Conservation (phyloP, 2,888 invertebrate genomes). For the Torymus auratus region DNA sequence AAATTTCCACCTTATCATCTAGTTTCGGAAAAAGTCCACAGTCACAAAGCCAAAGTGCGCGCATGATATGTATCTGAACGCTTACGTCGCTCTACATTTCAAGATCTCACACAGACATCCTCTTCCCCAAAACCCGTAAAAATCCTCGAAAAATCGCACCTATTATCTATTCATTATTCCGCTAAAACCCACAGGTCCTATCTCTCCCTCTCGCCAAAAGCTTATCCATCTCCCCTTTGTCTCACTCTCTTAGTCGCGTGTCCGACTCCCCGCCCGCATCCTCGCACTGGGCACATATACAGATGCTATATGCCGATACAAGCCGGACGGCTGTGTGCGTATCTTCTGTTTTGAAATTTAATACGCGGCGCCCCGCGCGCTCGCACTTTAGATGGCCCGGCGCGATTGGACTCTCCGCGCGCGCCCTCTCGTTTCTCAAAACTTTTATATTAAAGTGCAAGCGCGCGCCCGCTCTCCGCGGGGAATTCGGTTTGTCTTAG, state of each 20-base stretch:
- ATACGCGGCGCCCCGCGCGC: slow-evolving; percentile 31
- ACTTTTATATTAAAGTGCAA: neutral
- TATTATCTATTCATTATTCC: no score
- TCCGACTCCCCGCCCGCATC: neutral
- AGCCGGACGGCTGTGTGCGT: neutral
- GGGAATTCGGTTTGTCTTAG: neutral
- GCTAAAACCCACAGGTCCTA: no score
- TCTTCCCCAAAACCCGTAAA: no score
- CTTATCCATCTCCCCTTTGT: slow-evolving; percentile 21
- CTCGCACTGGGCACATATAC: no score
- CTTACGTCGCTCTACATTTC: no score
- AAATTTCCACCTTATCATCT: no score
- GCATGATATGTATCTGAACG: no score
- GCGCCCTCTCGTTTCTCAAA: slow-evolving; percentile 7
- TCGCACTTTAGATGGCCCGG: slow-evolving; percentile 37
- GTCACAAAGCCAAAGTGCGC: no score
- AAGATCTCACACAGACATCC: no score
- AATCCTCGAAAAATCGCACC: no score
- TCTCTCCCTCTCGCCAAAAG: neutral
- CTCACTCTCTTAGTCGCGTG: slow-evolving; percentile 23
- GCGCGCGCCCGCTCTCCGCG: neutral
- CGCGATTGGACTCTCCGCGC: neutral
- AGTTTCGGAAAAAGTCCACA: no score
- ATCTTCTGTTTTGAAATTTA: slow-evolving; percentile 50
- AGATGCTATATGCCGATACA: neutral